Evolutionary conservation across 2,888 invertebrate species (phyloP).

Genomic region (Andrena fulva): DNA sequence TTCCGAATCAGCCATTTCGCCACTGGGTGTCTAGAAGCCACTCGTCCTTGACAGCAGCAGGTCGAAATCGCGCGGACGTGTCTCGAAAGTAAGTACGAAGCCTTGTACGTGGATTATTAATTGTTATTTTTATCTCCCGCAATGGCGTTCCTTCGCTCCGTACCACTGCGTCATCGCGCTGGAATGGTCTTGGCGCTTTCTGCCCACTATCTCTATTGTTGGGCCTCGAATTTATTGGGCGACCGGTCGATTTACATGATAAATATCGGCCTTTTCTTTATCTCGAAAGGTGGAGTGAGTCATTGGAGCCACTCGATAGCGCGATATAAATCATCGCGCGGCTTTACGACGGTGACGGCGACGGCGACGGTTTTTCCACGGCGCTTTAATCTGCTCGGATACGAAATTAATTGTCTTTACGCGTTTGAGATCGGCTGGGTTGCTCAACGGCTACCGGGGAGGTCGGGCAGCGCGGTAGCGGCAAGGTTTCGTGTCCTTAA

Average conservation of each 20-base stretch:
- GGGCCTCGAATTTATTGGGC: slow-evolving; percentile 5
- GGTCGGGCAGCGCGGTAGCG: slow-evolving; percentile 1
- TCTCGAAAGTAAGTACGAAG: slow-evolving; percentile 42
- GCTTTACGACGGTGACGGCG: background rate
- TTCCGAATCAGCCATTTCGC: background rate
- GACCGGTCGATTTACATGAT: background rate
- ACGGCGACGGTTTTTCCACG: background rate
- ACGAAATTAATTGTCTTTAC: background rate
- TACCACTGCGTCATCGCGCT: background rate
- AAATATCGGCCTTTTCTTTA: slow-evolving; percentile 8
- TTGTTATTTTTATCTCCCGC: slow-evolving; percentile 59
- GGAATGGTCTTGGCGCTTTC: slow-evolving; percentile 3
- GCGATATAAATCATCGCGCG: slow-evolving; percentile 3
- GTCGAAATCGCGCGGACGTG: slow-evolving; percentile 57
- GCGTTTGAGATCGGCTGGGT: slow-evolving; percentile 8
- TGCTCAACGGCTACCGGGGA: background rate
- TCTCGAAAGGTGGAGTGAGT: slow-evolving; percentile 15
- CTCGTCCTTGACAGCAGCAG: slow-evolving; percentile 57
- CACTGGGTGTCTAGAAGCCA: slow-evolving; percentile 17
- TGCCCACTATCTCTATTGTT: slow-evolving; percentile 10
- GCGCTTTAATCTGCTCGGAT: background rate
- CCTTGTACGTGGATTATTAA: slow-evolving; percentile 61
- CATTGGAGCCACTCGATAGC: background rate
- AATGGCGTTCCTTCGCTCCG: slow-evolving; percentile 15
- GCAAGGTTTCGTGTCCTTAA: slow-evolving; percentile 27